Evolutionary conservation across 2,113 vertebrate genomes (phyloP).

Genomic region (Prunella fulvescens): DNA sequence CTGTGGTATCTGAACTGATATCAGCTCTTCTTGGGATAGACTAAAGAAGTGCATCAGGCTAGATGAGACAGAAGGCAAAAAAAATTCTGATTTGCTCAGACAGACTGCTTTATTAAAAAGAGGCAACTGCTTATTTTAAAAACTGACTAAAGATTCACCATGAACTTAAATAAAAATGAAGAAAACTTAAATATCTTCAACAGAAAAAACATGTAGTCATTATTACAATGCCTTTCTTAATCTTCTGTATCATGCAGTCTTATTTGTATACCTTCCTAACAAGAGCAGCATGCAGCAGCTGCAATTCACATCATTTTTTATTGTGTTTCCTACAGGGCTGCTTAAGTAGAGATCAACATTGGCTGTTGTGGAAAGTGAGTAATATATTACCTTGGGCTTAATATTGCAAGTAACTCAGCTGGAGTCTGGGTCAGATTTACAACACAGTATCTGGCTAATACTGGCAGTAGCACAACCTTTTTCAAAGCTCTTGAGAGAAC

Average conservation of each 20-base stretch:
- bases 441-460: neutral
- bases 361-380: neutral
- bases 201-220: neutral
- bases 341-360: neutral
- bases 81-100: neutral
- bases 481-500: neutral
- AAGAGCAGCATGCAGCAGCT: neutral
- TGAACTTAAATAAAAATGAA: neutral
- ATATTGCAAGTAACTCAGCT: neutral
- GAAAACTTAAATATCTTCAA: neutral
- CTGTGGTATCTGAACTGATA: neutral
- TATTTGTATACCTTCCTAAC: neutral
- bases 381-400: neutral
- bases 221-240: neutral
- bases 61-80: neutral
- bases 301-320: neutral
- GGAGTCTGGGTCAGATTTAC: neutral
- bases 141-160: neutral
- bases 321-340: neutral
- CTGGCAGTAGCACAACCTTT: neutral
- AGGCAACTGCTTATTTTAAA: neutral
- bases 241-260: neutral
- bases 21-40: neutral
- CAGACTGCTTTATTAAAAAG: accelerated
- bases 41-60: neutral